Base-by-base conservation (phyloP, 1,140 invertebrate species). In the Philotrypesis tridentata region DNA sequence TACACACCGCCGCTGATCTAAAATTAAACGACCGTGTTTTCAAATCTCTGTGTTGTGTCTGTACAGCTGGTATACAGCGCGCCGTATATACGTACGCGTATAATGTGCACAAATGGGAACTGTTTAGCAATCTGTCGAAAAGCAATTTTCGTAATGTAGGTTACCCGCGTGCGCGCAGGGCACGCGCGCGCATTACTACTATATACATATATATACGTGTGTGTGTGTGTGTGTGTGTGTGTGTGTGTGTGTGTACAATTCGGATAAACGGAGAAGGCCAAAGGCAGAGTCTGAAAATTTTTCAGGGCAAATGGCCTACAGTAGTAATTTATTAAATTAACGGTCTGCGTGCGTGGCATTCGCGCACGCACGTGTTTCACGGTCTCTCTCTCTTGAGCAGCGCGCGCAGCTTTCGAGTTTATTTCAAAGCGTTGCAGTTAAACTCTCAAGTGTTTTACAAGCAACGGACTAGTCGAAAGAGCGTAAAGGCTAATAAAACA, bases 371-470 rank as follows among this genome's bases (percentile, higher is more conserved):
- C 17, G 21, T n/a, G 48, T 55, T 55, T 55, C 48, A 55, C 21
- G 21, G 21, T n/a, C 17, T 55, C 21, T 48, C 12, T 21, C 14
- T 17, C n/a, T n/a, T n/a, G n/a, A 68, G 11, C 12, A n/a, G 9
- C 9, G 27, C n/a, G n/a, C n/a, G n/a, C n/a, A n/a, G n/a, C 31
- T 70, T 70, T 37, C 67, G 37, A 2, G 8, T 70, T 70, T 70
- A 31, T 17, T 70, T 37, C 12, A 37, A 70, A 70, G 21, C 29
- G 21, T 14, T 37, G 67, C 29, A 33, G 27, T 70, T 31, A 70
- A 70, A 33, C 70, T 60, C 27, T 60, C 27, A 33, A 73, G 71
- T 40, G 48, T 60, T 73, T 73, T 73, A 73, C 25, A 73, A 73
- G 68, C 33, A 11, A 60, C 27, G 25, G 43, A 55, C 40, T 73